Evolutionary conservation across 2,113 vertebrate species (phyloP).

Genomic region (Eudorcas thomsonii): DNA sequence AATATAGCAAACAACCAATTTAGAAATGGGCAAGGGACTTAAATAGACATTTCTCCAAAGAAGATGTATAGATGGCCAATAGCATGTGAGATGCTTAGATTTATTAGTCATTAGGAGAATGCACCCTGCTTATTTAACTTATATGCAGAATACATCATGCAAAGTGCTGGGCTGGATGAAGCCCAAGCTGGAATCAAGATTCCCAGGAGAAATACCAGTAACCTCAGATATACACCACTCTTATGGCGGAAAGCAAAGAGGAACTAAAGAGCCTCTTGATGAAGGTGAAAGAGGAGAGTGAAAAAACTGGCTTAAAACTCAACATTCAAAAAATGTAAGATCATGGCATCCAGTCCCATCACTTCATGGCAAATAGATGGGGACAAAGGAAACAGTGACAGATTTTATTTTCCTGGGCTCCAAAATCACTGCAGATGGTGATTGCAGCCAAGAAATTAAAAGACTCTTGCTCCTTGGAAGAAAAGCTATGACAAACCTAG

Average conservation of each 20-base stretch:
- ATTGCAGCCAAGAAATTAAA: not conserved
- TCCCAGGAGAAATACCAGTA: accelerated
- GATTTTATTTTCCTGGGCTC: not conserved
- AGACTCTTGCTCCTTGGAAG: not conserved
- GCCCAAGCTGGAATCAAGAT: not conserved
- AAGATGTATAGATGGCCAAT: not conserved
- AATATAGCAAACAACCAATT: not conserved
- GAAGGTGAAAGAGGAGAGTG: not conserved
- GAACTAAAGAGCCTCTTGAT: not conserved
- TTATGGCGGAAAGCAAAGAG: not conserved
- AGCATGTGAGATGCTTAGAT: not conserved
- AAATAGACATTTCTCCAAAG: not conserved
- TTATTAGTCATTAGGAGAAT: not conserved
- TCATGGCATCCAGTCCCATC: not conserved
- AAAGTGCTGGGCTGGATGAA: not conserved
- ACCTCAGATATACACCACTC: not conserved
- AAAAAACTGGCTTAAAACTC: not conserved
- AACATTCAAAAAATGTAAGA: not conserved
- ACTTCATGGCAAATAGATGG: not conserved
- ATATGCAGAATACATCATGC: not conserved
- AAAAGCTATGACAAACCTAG: not conserved
- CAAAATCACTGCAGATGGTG: not conserved
- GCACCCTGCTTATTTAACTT: not conserved
- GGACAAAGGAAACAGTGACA: not conserved
- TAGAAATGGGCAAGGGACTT: not conserved